A percentile compares a stretch with the other conserved stretches of the same genome.
Conservation (phyloP, 2,888 invertebrate species). For the Pherbina coryleti region DNA sequence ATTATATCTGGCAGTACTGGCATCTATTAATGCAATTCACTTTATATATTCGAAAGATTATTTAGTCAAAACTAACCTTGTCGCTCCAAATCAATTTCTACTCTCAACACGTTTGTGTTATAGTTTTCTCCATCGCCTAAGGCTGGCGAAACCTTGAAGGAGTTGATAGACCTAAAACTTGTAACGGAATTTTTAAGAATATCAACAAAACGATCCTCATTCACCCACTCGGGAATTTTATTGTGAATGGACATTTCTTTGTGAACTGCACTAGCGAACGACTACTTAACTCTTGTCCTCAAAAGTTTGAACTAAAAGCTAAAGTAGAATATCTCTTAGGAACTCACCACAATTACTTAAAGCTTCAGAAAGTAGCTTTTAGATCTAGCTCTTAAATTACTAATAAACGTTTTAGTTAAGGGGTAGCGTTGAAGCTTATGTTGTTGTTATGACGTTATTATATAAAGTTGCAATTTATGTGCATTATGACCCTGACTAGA, state of each 20-base stretch:
- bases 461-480: too few species aligned
- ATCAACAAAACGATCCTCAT: slow-evolving; percentile 50
- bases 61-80: slow-evolving; percentile 50
- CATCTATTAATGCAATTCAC: neutral
- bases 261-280: too few species aligned
- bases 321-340: too few species aligned
- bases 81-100: slow-evolving; percentile 52
- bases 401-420: too few species aligned
- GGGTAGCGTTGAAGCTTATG: too few species aligned
- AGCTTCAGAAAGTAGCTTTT: too few species aligned
- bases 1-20: neutral
- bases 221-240: slow-evolving; percentile 55
- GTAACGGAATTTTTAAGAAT: slow-evolving; percentile 48
- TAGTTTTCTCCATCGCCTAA: slow-evolving; percentile 62
- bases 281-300: too few species aligned
- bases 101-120: slow-evolving; percentile 57
- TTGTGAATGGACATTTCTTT: neutral
- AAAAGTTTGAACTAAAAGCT: too few species aligned
- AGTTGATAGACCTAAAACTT: slow-evolving; percentile 50
- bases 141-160: slow-evolving; percentile 52
- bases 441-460: too few species aligned
- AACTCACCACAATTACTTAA: too few species aligned
- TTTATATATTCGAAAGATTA: neutral
- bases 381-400: too few species aligned
- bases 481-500: too few species aligned